Base-by-base conservation (phyloP, 2,113 vertebrate genomes). In the Tenrec ecaudatus region DNA sequence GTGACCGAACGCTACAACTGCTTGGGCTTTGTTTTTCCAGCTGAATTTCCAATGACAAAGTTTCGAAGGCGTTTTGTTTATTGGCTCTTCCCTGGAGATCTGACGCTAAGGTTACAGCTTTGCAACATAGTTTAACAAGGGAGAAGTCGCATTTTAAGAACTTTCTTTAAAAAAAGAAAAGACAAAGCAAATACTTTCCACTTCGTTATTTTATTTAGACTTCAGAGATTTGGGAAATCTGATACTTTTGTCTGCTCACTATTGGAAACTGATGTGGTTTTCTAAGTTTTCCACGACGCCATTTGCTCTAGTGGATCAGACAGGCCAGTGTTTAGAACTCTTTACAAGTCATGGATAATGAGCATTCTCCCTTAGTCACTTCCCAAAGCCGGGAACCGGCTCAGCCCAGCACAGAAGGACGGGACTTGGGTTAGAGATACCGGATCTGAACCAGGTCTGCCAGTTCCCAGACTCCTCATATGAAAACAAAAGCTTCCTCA, bases 21-120 rank as follows among this genome's bases (percentile, higher is more conserved):
- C 88, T 80, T 86, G 33, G 29, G 25, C 1, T 95, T 97, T 97
- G 86, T 92, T 98, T 98, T 96, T 92, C 86, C 97, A 96, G 71
- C 87, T 95, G 88, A 95, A 95, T 79, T 97, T 96, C 38, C 82
- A 96, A 8, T 96, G 94, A 96, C 88, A 97, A 92, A 97, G 91
- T 96, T 93, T 94, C 69, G 79, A 94, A 96, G 88, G 78, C 12
- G 79, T 86, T 95, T 25, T 94, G 86, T 93, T 89, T 94, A 78
- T 89, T 81, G 91, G 89, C 92, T 96, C 36, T 29, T 97, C 66
- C 89, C 92, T 22, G 33, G 88, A 88, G 82, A 90, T 25, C 29
- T 88, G 47, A 66, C 29, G 36, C 93, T 90, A 82, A 71, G 83
- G 90, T 58, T 10, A 69, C 87, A 76, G 96, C 77, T 78, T 68